Percentiles rank a stretch among this genome's conserved stretches.
Evolutionary conservation across 2,113 vertebrate genomes (phyloP).

Genomic region (Spea bombifrons): DNA sequence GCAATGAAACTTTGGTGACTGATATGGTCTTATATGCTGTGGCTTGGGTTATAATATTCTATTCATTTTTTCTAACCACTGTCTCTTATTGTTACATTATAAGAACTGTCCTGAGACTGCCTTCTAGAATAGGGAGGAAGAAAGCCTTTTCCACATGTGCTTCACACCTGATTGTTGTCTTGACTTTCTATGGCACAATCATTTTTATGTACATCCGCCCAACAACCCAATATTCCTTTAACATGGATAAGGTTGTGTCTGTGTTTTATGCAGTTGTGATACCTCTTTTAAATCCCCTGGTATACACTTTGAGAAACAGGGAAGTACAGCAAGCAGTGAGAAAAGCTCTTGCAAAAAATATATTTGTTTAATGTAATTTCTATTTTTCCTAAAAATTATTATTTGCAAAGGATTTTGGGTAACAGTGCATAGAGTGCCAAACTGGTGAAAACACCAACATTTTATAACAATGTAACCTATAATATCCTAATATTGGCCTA

Average conservation of each 20-base stretch:
- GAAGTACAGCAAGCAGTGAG: constrained; percentile 17
- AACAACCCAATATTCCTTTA: constrained; percentile 1
- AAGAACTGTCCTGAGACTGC: constrained; percentile 14
- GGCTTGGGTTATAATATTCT: constrained; percentile 37
- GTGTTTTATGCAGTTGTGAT: constrained; percentile 32
- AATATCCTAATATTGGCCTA: no score
- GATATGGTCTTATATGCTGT: constrained; percentile 18
- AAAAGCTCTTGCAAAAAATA: background rate
- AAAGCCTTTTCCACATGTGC: constrained; percentile 37
- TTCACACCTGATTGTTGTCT: constrained; percentile 31
- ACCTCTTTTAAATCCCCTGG: constrained; percentile 30
- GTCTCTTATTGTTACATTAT: constrained; percentile 28
- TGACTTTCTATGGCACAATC: constrained; percentile 34
- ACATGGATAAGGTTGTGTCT: constrained; percentile 25
- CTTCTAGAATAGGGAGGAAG: constrained; percentile 20
- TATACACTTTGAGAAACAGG: constrained; percentile 30
- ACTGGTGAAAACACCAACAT: no score
- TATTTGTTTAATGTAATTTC: background rate
- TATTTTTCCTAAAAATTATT: no score
- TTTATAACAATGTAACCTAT: no score
- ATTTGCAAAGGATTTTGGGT: no score
- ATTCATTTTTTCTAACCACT: constrained; percentile 14
- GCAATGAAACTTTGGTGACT: constrained; percentile 12
- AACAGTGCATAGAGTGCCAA: no score
- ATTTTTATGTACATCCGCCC: constrained; percentile 34